phyloP scores from a whole-genome alignment of 2,113 vertebrate genomes.

The Dromiciops gliroides region DNA sequence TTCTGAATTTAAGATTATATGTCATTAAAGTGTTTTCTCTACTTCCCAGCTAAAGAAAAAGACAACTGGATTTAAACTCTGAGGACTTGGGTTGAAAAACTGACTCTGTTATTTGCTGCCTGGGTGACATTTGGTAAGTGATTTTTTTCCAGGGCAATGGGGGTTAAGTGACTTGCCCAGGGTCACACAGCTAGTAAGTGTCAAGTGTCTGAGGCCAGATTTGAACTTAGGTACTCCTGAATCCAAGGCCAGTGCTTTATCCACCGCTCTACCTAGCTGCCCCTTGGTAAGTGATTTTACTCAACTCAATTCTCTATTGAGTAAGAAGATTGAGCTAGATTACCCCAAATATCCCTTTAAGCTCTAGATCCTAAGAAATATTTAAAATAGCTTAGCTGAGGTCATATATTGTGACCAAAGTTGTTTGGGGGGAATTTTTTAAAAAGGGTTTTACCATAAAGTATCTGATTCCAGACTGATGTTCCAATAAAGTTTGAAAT shows the following conservation, averaged over 20 bases:
- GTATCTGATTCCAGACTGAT: background rate
- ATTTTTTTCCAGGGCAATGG: too few relatives aligned
- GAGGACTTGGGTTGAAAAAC: background rate
- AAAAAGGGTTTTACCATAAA: background rate
- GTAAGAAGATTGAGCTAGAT: background rate
- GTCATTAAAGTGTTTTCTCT: background rate
- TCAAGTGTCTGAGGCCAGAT: too few relatives aligned
- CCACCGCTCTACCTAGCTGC: too few relatives aligned
- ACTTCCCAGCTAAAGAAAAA: constrained; percentile 8
- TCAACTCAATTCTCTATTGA: background rate
- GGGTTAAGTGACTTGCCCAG: too few relatives aligned
- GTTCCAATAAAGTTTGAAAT: background rate
- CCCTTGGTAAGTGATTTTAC: background rate
- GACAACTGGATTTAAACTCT: background rate
- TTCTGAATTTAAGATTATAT: background rate
- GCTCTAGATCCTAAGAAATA: background rate
- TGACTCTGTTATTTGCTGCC: too few relatives aligned
- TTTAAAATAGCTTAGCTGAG: constrained; percentile 2
- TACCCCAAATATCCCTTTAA: background rate
- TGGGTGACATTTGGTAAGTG: too few relatives aligned
- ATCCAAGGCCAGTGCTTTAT: too few relatives aligned
- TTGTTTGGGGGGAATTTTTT: background rate
- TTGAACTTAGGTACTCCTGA: too few relatives aligned
- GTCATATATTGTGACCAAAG: background rate
- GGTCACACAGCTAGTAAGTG: too few relatives aligned